Evolutionary conservation across 1,140 invertebrate species (phyloP).

Genomic region (Papilio glaucus): DNA sequence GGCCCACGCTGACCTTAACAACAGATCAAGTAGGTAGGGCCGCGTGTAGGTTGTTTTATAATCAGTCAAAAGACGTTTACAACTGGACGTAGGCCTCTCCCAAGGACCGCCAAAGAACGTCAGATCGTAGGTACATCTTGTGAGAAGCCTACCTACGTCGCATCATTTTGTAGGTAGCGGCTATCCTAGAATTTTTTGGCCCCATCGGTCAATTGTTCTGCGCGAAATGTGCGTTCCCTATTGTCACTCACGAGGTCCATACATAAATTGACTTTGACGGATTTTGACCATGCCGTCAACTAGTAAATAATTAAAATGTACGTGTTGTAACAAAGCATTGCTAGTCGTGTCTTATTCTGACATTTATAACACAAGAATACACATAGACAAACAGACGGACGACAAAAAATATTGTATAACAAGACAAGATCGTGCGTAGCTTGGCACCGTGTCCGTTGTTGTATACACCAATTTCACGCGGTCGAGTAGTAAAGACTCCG

Average conservation of each 20-base stretch:
- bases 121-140: background rate
- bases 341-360: background rate
- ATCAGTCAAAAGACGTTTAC: background rate
- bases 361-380: background rate
- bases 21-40: too few species aligned
- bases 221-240: too few species aligned
- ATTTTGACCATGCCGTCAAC: background rate
- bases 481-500: background rate
- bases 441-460: background rate
- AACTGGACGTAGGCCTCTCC: too few species aligned
- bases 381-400: background rate
- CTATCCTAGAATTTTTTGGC: too few species aligned
- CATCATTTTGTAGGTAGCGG: too few species aligned
- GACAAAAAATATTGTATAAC: background rate
- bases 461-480: background rate
- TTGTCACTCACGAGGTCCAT: background rate
- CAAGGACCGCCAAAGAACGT: background rate
- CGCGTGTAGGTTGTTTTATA: background rate
- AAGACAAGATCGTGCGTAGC: background rate
- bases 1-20: too few species aligned
- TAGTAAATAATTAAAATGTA: background rate
- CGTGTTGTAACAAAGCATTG: background rate
- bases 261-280: background rate
- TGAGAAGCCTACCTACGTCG: too few species aligned
- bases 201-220: too few species aligned